Evolutionary conservation across 2,888 invertebrate species (phyloP).

Genomic region (Sussaba pulchella): DNA sequence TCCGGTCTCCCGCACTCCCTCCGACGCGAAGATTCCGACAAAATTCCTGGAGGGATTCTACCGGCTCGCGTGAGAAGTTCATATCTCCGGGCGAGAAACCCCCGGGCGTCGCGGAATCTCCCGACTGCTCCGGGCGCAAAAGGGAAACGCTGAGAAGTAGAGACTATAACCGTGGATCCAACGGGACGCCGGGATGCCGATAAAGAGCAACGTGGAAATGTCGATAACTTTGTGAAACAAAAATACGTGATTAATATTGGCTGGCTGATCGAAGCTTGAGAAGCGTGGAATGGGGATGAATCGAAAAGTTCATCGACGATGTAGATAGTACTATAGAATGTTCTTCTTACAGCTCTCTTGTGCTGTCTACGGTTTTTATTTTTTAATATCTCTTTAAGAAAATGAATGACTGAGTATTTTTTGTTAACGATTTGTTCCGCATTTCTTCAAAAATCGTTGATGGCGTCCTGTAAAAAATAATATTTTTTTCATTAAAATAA

Average conservation of each 20-base stretch:
- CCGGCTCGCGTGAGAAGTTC: slow-evolving; percentile 68
- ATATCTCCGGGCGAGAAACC: slow-evolving; percentile 66
- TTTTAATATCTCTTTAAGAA: too few species aligned
- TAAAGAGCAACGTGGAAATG: not conserved
- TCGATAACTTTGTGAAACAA: slow-evolving; percentile 3
- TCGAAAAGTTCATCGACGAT: too few species aligned
- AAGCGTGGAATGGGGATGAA: too few species aligned
- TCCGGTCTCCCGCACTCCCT: slow-evolving; percentile 42
- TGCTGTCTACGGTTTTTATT: too few species aligned
- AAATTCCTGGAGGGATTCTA: slow-evolving; percentile 66
- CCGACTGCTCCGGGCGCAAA: slow-evolving; percentile 2
- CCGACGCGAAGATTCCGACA: slow-evolving; percentile 60
- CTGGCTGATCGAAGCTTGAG: not conserved
- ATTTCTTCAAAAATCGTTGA: too few species aligned
- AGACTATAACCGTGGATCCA: slow-evolving; percentile 31
- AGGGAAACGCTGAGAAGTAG: slow-evolving; percentile 24
- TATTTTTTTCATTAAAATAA: too few species aligned
- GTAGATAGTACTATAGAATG: too few species aligned
- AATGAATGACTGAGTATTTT: too few species aligned
- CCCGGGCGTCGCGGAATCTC: slow-evolving; percentile 43
- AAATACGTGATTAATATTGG: not conserved
- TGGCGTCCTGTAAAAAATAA: too few species aligned
- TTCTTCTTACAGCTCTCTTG: too few species aligned
- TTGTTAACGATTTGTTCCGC: too few species aligned
- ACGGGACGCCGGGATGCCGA: not conserved